Base-by-base conservation (phyloP, 2,888 invertebrate species). In the Zhuqinia jingwanae region DNA sequence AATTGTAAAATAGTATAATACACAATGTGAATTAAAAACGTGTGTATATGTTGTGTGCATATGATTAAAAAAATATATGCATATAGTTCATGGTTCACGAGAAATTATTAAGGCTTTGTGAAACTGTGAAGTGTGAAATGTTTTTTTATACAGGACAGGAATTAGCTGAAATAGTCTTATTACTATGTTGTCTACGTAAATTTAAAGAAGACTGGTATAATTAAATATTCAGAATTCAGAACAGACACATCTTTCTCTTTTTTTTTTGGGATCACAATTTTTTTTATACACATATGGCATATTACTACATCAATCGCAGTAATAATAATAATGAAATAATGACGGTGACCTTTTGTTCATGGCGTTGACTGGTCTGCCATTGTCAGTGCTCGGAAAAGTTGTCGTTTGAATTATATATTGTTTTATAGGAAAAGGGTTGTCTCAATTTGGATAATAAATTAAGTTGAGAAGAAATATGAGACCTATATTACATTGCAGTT, bases 181-280 rank as follows among this genome's bases (percentile, higher is more conserved):
- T 36, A 36, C 20, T 58, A 36, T 65, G 8, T n/a, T 30, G 27
- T n/a, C 17, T n/a, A 65, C 42, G 42, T 65, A 11, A 42, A 70
- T 75, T 75, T 75, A 75, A 53, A 63, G 25, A 25, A 75, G 75
- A 56, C 75, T 56, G 56, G 56, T 30, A 53, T 75, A 75, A 75
- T 75, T 75, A 75, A 53, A 17, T 17, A 75, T 75, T 75, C 56
- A n/a, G n/a, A n/a, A n/a, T n/a, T n/a, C n/a, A 70, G 47, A 70
- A 47, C 70, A 70, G 47, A 17, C n/a, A n/a, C 70, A 70, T 70
- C 70, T 70, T 47, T 70, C 70, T 47, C 70, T 70, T 70, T 70
- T 63, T 65, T 20, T 70, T n/a, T n/a, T n/a, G n/a, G n/a, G n/a
- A n/a, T n/a, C n/a, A n/a, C n/a, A n/a, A n/a, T n/a, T n/a, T n/a